Conservation (phyloP, 53 echinoderm and acorn worm species). For the Stichopus horrens region DNA sequence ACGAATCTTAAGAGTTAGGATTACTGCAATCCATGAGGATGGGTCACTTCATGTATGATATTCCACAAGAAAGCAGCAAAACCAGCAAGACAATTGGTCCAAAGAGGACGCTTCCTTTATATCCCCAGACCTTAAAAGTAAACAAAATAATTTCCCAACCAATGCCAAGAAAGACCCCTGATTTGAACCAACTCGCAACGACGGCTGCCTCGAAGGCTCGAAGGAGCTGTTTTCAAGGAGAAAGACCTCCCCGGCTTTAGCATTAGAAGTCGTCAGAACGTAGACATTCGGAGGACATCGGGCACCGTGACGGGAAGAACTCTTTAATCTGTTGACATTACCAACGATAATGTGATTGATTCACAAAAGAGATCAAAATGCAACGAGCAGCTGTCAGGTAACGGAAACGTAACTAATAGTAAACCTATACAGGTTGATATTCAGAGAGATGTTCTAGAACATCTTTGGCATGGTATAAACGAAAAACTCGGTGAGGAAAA, state of each 20-base stretch:
- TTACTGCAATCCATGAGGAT: not conserved
- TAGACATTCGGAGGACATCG: too few relatives aligned
- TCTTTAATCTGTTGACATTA: too few relatives aligned
- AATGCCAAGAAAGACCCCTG: not conserved
- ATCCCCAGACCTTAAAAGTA: not conserved
- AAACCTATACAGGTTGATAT: not conserved
- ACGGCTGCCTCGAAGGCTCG: not conserved
- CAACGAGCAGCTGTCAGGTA: not conserved
- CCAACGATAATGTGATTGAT: too few relatives aligned
- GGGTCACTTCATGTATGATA: not conserved
- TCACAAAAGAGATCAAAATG: not conserved
- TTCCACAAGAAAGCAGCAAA: not conserved
- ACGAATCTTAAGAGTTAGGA: not conserved
- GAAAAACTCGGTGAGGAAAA: not conserved
- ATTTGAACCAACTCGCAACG: not conserved
- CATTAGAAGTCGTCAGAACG: not conserved
- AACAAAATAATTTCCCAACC: not conserved
- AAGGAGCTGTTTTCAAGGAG: not conserved
- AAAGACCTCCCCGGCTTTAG: not conserved
- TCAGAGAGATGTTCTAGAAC: not conserved
- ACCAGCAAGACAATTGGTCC: not conserved
- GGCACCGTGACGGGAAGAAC: too few relatives aligned
- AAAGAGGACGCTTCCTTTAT: not conserved
- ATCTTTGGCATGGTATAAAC: too few relatives aligned
- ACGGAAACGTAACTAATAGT: not conserved